phyloP scores from a whole-genome alignment of 2,113 vertebrate species.

The Megaceryle torquata region DNA sequence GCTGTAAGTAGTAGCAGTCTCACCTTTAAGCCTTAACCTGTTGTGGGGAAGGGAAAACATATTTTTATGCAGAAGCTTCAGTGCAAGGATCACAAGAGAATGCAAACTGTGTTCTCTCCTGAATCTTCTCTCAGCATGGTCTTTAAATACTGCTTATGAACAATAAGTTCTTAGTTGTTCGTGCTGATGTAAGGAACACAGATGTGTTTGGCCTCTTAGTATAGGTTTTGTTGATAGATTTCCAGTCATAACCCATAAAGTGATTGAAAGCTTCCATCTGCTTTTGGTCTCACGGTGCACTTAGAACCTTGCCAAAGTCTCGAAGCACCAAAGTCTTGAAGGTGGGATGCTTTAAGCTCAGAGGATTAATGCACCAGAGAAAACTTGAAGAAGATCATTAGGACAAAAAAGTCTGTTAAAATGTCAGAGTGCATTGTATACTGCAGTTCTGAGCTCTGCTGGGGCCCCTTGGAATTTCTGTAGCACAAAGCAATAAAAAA shows the following conservation, averaged over 20 bases:
- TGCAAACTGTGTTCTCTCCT: neutral
- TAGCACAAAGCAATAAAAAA: slow-evolving; percentile 9
- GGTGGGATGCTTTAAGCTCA: neutral
- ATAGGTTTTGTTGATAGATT: neutral
- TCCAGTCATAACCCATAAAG: neutral
- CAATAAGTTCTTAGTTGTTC: neutral
- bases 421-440: neutral
- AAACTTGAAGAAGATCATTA: neutral
- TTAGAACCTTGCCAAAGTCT: neutral
- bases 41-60: neutral
- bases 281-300: neutral
- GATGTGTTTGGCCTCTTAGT: neutral
- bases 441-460: slow-evolving; percentile 9
- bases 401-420: slow-evolving; percentile 25
- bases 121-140: neutral
- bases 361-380: neutral
- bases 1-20: neutral
- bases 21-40: neutral
- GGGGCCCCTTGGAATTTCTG: slow-evolving; percentile 13
- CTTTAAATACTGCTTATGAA: neutral
- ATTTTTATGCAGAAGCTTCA: neutral
- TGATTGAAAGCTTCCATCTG: neutral
- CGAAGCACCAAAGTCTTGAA: neutral
- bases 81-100: neutral
- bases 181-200: neutral